Percentiles rank a stretch among this genome's conserved stretches.
Conservation (phyloP, 2,797 vertebrate species). For the Nyctalus aviator region DNA sequence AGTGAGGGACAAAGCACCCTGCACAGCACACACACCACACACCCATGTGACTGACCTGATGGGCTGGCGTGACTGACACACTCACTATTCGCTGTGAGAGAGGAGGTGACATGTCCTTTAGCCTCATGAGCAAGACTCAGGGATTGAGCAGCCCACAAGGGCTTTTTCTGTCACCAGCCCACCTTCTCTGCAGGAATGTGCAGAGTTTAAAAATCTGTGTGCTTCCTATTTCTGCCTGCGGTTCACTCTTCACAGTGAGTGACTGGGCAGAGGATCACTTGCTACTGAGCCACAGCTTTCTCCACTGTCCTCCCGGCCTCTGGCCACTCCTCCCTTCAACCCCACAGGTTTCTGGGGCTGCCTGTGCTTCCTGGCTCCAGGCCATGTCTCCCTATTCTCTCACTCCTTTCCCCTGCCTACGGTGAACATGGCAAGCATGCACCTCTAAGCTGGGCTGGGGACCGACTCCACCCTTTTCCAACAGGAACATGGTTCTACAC, state of each 20-base stretch:
- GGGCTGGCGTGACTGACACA: not conserved
- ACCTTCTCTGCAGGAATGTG: conserved; percentile 1
- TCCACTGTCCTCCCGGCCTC: not conserved
- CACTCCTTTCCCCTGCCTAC: not conserved
- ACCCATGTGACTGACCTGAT: not conserved
- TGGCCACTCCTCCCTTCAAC: not conserved
- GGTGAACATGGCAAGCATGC: not conserved
- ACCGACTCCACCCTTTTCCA: not conserved
- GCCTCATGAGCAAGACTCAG: not conserved
- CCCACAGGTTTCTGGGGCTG: not conserved
- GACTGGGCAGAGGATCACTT: not conserved
- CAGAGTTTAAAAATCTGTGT: not conserved
- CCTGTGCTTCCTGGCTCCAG: not conserved
- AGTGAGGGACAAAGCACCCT: not conserved
- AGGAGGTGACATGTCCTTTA: not conserved
- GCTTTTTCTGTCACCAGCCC: not conserved
- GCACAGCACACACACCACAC: not conserved
- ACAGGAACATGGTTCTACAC: not conserved
- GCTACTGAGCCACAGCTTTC: not conserved
- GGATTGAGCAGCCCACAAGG: not conserved
- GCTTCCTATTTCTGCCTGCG: not conserved
- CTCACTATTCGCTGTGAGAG: not conserved
- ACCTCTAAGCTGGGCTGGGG: not conserved
- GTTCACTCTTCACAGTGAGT: not conserved
- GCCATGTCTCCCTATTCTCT: not conserved